Base-by-base conservation (phyloP, 1,140 invertebrate genomes). In the Homalodisca vitripennis region DNA sequence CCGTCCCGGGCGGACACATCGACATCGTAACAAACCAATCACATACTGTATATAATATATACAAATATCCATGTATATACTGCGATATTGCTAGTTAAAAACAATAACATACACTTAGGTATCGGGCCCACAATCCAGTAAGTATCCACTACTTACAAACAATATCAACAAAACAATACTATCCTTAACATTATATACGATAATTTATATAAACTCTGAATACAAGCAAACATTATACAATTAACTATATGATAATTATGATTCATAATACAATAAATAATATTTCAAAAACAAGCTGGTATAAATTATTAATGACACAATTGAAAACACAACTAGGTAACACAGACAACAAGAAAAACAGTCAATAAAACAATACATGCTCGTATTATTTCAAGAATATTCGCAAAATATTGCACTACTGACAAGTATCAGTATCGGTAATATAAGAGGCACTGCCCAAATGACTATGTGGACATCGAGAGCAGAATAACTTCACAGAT, bases 331-430 rank as follows among this genome's bases (percentile, higher is more conserved):
- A n/a, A n/a, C n/a, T n/a, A 60, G 55, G 55, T 60, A 60, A 60
- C 55, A 60, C 55, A 60, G 55, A 60, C 26, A 60, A 60, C 55
- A 27, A 60, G 55, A 24, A 60, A 60, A 60, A 60, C 48, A 41
- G 48, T 27, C 2, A 27, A 60, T 60, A 27, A 22, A 26, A 22
- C 26, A 60, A 60, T 60, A 60, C 26, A 10, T 41, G n/a, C n/a
- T n/a, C n/a, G n/a, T n/a, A n/a, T n/a, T n/a, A 41, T 6, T 10
- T 10, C 34, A 41, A 6, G 6, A 41, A 41, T 10, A 41, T 41
- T 6, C 6, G 22, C 22, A 53, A 53, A 26, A 22, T 60, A 60
- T 60, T 60, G 55, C 55, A 60, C 55, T 60, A 60, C 55, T 60
- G 55, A 60, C 29, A 27, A 6, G 29, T 20, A 6, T 53, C 55